Evolutionary conservation across 92 coral and sea anemone genomes (phyloP), one percentile per base, ranked within the genome.

Genomic region (Isaurus tuberculatus): DNA sequence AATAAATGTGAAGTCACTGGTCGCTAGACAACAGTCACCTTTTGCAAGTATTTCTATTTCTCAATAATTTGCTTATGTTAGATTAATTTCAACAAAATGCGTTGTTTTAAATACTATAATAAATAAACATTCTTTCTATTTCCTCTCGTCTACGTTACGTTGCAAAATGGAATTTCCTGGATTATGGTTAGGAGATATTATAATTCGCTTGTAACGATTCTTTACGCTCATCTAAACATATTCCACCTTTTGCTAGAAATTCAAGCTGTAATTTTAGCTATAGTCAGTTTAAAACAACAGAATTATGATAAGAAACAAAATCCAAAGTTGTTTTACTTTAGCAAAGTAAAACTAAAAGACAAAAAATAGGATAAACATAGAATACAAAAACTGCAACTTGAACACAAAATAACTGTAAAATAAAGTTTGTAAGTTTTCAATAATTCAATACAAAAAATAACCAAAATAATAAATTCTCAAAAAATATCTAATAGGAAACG

Each of bases 121-220:
- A 72, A 72, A 9, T 44, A 44, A 26, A 31, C 42, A 49, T 73
- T n/a, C 43, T 74, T 51, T 30, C n/a, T 74, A 49, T 49, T 74
- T 74, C 80, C 80, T 53, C 9, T n/a, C 49, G 55, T 32, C 8
- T 75, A 44, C 55, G 20, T 70, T 70, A 70, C 48, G 75, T 70
- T 70, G 75, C 53, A 70, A 70, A 70, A 42, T 70, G 75, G 75
- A n/a, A 70, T 70, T 70, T 70, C 75, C 75, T 70, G 55, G 4
- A 10, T 26, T 29, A 63, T 63, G 27, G 32, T 29, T 19, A 63
- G 69, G 69, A 29, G 15, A 63, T 13, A 3, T 27, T 27, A 23
- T 26, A 63, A 9, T 29, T 27, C 27, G 63, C 2, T 22, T 55
- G 63, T 55, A 55, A 55, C 63, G 53, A 3, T 55, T 19, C 25